phyloP scores from a whole-genome alignment of 1,140 invertebrate genomes.

The Drosophila ohnishii region DNA sequence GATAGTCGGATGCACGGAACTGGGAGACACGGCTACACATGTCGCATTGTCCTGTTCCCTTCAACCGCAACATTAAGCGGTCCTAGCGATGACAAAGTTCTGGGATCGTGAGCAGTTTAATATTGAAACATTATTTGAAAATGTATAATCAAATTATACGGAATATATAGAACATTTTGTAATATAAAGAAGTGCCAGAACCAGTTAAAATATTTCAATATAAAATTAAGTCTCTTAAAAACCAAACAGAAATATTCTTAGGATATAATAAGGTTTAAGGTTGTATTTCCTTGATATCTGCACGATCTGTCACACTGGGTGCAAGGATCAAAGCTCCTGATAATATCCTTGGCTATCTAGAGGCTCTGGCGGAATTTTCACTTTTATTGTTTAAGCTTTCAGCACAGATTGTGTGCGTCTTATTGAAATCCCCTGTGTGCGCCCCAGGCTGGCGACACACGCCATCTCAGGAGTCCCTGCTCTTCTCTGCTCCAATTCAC shows the following conservation, averaged over 20 bases:
- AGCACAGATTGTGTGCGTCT: constrained; percentile 75
- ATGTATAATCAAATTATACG: too few species aligned
- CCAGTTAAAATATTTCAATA: background rate
- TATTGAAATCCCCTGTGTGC: constrained; percentile 77
- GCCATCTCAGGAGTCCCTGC: constrained; percentile 11
- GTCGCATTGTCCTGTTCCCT: constrained; percentile 51
- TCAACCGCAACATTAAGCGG: constrained; percentile 42
- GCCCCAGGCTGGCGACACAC: constrained; percentile 47
- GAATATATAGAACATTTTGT: too few species aligned
- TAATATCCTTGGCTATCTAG: constrained; percentile 59
- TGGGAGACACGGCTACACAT: constrained; percentile 43
- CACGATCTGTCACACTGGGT: background rate
- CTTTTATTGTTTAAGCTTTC: constrained; percentile 80
- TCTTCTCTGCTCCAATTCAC: constrained; percentile 1
- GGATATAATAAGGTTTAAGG: background rate
- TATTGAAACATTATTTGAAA: too few species aligned
- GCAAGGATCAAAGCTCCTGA: constrained; percentile 25
- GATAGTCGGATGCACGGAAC: constrained; percentile 7
- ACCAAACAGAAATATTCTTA: background rate
- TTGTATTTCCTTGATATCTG: background rate
- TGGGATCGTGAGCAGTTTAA: background rate
- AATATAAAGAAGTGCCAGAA: background rate
- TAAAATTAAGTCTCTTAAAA: background rate
- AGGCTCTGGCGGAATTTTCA: constrained; percentile 66
- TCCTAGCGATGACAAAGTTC: constrained; percentile 15